Conservation (phyloP, 35 echinoderm and acorn worm genomes). For the Heliocidaris tuberculata region DNA sequence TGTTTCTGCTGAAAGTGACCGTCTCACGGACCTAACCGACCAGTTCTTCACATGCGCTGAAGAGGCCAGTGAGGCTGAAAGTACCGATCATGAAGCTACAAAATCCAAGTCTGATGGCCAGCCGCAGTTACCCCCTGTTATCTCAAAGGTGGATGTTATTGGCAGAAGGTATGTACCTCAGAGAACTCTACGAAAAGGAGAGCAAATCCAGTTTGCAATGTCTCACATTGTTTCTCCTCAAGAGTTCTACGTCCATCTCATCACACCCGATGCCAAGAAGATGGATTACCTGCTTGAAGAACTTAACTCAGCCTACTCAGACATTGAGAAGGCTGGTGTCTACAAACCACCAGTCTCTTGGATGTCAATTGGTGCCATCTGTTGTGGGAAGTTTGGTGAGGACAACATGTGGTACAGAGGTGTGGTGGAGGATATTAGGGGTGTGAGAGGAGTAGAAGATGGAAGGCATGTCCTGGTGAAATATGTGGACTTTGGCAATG, state of each 20-base stretch:
- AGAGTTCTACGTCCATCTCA: constrained; percentile 70
- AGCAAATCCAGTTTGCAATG: constrained; percentile 58
- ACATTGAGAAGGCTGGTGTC: not conserved
- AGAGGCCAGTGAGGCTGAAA: constrained; percentile 36
- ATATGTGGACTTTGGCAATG: constrained; percentile 75
- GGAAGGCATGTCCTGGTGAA: not conserved
- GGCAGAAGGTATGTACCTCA: not conserved
- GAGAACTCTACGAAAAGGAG: not conserved
- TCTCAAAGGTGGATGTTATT: not conserved
- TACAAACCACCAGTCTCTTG: not conserved
- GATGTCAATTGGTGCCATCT: constrained; percentile 12
- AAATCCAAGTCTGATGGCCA: not conserved
- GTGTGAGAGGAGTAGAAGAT: not conserved
- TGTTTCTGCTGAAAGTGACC: not conserved
- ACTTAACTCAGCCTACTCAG: constrained; percentile 50
- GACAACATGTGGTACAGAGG: constrained; percentile 66
- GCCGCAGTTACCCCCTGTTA: not conserved
- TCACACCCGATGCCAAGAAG: constrained; percentile 44
- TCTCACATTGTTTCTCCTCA: constrained; percentile 63
- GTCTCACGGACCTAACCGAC: not conserved
- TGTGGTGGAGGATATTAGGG: constrained; percentile 37
- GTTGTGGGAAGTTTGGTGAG: constrained; percentile 49
- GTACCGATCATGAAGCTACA: not conserved
- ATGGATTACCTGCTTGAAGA: constrained; percentile 65
- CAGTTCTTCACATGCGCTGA: constrained; percentile 34